Percentiles rank a stretch among this genome's conserved stretches.
These are phyloP conservation scores for Oxygymnocypris stewartii DNA, from an alignment of 2,113 vertebrate species.

Conservation along the genomic window DNA sequence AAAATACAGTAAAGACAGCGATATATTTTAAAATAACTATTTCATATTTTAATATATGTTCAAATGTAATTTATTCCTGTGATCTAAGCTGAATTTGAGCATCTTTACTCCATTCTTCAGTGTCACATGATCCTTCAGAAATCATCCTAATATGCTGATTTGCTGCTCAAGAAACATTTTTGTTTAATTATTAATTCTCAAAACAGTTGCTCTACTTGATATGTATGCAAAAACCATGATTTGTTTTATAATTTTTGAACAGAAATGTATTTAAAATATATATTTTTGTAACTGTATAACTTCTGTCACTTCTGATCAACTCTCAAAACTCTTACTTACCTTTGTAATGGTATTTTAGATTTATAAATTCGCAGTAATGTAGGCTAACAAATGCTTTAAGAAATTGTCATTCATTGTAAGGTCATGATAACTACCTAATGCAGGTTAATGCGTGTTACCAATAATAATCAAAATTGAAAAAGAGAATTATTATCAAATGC, in stretches of 20 bases:
- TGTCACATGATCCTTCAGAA: not conserved
- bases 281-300: not conserved
- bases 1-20: not conserved
- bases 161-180: not conserved
- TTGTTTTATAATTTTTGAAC: no score
- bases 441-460: not conserved
- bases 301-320: not conserved
- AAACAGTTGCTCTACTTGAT: not conserved
- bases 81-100: not conserved
- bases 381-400: not conserved
- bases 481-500: no score
- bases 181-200: not conserved
- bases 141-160: not conserved
- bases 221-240: no score
- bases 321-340: not conserved
- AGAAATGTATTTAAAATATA: not conserved
- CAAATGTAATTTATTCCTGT: not conserved
- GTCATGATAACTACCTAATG: not conserved
- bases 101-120: not conserved
- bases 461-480: no score
- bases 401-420: not conserved
- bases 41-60: no score
- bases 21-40: not conserved
- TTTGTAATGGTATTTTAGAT: not conserved
- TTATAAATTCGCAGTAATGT: not conserved